A percentile compares a stretch with the other conserved stretches of the same genome.
phyloP scores from a whole-genome alignment of 2,888 invertebrate species.

The Tenodera sinensis region DNA sequence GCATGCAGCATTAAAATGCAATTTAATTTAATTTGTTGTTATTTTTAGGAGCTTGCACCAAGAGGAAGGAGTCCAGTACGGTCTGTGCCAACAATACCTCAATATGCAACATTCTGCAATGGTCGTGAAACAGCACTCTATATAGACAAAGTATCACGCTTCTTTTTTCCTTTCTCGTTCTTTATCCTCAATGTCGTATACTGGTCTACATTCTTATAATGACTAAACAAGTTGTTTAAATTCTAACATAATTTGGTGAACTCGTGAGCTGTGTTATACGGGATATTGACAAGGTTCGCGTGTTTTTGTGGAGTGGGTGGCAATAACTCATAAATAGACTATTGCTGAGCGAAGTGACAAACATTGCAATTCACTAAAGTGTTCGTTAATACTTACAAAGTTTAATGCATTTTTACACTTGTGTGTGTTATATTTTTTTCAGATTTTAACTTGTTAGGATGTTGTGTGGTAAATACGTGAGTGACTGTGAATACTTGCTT shows the following conservation, averaged over 20 bases:
- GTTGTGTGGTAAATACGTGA: background rate
- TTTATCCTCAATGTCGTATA: constrained; percentile 86
- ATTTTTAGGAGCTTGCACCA: constrained; percentile 50
- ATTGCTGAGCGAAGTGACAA: background rate
- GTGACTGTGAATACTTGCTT: background rate
- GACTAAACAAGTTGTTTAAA: background rate
- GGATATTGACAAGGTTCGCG: background rate
- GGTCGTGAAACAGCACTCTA: constrained; percentile 65
- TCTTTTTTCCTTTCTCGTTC: constrained; percentile 88
- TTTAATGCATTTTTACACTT: background rate
- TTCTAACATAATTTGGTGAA: background rate
- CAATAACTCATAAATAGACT: background rate
- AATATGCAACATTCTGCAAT: constrained; percentile 81
- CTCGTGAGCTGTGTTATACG: background rate
- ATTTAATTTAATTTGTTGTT: background rate
- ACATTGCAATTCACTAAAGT: background rate
- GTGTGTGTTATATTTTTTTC: background rate
- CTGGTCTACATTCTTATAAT: constrained; percentile 75
- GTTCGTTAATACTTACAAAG: background rate
- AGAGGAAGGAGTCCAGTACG: constrained; percentile 41
- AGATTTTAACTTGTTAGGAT: background rate
- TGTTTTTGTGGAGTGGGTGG: background rate
- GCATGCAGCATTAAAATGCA: background rate
- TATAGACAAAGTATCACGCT: constrained; percentile 82
- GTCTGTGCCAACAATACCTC: constrained; percentile 66